Base-by-base conservation (phyloP, 1,140 invertebrate species). In the Oryctes rhinoceros region DNA sequence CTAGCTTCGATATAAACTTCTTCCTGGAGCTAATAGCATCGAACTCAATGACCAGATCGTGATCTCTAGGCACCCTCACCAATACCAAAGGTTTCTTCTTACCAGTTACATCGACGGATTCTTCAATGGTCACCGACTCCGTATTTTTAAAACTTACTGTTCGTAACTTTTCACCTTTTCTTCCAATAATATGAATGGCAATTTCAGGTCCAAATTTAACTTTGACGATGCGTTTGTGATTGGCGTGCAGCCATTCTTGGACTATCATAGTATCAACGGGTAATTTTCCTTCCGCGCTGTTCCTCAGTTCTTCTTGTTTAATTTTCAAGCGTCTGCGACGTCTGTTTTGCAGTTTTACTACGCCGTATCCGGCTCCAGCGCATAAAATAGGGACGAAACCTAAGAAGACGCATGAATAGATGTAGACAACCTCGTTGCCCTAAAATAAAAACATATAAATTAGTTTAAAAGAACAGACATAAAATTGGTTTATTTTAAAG, bases 351-450 rank as follows among this genome's bases (percentile, higher is more conserved):
- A 97, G 88, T 86, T 98, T 98, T 0, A 98, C 95, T 0, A 98
- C 93, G 20, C 96, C 95, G 85, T 98, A 98, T 0, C 94, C 97
- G 1, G 95, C 95, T n/a, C 94, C 95, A 4, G 95, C 96, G 83
- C 95, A 95, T 71, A 98, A 86, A 10, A 99, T 94, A 15, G 98
- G 98, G 35, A 99, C 94, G 85, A 96, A 98, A 3, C 91, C 94
- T 7, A 98, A 90, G 79, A 96, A 94, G 3, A 99, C 91, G 83
- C 96, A 98, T 0, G 94, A 96, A 89, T 98, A 99, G 83, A 99
- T 99, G 89, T 97, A 99, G 2, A 96, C 94, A 67, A 99, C 90
- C 88, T 99, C 98, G 85, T 97, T 99, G 24, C 97, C 98, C 90
- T 97, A 90, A 79, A 93, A 90, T 20, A 15, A 62, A 20, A 2